A percentile compares a stretch with the other conserved stretches of the same genome.
These are phyloP conservation scores for Mola mola DNA, from an alignment of 2,113 vertebrate species.

Conservation along the genomic window DNA sequence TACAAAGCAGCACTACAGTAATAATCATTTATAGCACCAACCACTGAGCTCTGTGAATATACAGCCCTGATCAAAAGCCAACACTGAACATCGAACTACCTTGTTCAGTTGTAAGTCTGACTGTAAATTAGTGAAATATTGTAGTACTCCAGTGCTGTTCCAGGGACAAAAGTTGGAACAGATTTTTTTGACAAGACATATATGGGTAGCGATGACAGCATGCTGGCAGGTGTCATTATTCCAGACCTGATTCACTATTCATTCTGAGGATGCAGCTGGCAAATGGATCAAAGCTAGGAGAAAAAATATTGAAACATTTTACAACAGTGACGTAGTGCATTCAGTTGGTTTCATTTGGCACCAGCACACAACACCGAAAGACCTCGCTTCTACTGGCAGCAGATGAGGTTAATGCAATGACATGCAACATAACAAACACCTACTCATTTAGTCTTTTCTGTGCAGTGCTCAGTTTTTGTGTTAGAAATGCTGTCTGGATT, in stretches of 20 bases:
- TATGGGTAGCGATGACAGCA: constrained; percentile 60
- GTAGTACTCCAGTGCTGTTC: constrained; percentile 3
- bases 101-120: constrained; percentile 58
- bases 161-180: neutral
- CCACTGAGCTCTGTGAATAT: constrained; percentile 54
- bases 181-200: constrained; percentile 61
- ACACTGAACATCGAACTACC: constrained; percentile 50
- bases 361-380: neutral
- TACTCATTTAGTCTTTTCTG: constrained; percentile 10
- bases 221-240: too few species aligned
- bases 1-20: constrained; percentile 52
- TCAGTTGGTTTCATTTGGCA: constrained; percentile 11
- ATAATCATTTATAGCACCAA: constrained; percentile 59
- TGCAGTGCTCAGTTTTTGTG: constrained; percentile 22
- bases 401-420: neutral
- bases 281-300: constrained; percentile 13
- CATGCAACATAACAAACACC: constrained; percentile 12
- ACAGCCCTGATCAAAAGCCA: constrained; percentile 64
- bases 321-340: constrained; percentile 14
- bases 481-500: constrained; percentile 24
- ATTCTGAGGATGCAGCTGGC: constrained; percentile 23
- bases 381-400: constrained; percentile 4
- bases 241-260: constrained; percentile 19
- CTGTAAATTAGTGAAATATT: constrained; percentile 58
- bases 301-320: constrained; percentile 27